phyloP scores from a whole-genome alignment of 2,113 vertebrate genomes.

The Glaucomys volans region DNA sequence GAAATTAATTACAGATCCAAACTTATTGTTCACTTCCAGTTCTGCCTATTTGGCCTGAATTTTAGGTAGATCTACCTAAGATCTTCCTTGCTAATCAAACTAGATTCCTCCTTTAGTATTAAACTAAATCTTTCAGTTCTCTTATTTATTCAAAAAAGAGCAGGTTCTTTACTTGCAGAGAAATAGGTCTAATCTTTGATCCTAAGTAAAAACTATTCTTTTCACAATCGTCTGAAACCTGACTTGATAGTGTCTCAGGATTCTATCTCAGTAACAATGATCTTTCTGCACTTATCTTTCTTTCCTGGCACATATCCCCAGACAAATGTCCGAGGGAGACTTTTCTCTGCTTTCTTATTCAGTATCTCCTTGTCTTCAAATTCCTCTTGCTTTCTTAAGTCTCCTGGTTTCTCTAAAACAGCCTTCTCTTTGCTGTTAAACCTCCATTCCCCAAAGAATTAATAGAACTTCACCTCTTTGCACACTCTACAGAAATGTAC shows the following conservation, averaged over 20 bases:
- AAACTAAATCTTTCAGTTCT: constrained; percentile 59
- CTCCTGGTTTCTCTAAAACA: constrained; percentile 63
- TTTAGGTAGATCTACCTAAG: constrained; percentile 36
- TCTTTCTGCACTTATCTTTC: constrained; percentile 71
- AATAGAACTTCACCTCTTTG: constrained; percentile 43
- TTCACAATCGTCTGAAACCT: constrained; percentile 71
- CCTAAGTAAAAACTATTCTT: constrained; percentile 69
- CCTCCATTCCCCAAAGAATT: constrained; percentile 47
- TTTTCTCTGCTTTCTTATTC: constrained; percentile 64
- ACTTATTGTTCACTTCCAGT: not conserved
- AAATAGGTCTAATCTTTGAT: constrained; percentile 61
- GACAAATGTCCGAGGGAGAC: constrained; percentile 56
- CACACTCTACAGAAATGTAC: not conserved
- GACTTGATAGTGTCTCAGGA: constrained; percentile 61
- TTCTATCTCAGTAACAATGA: constrained; percentile 67
- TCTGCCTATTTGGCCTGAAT: constrained; percentile 52
- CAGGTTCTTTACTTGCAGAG: constrained; percentile 42
- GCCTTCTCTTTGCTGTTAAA: constrained; percentile 62
- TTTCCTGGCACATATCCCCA: constrained; percentile 66
- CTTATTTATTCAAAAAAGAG: constrained; percentile 66
- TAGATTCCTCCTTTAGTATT: constrained; percentile 18
- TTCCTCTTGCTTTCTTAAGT: constrained; percentile 69
- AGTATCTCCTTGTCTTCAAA: constrained; percentile 65
- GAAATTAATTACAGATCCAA: constrained; percentile 47
- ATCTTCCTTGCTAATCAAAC: constrained; percentile 52